These are phyloP conservation scores for Nezara viridula DNA, from an alignment of 2,888 invertebrate genomes.

Conservation along the genomic window DNA sequence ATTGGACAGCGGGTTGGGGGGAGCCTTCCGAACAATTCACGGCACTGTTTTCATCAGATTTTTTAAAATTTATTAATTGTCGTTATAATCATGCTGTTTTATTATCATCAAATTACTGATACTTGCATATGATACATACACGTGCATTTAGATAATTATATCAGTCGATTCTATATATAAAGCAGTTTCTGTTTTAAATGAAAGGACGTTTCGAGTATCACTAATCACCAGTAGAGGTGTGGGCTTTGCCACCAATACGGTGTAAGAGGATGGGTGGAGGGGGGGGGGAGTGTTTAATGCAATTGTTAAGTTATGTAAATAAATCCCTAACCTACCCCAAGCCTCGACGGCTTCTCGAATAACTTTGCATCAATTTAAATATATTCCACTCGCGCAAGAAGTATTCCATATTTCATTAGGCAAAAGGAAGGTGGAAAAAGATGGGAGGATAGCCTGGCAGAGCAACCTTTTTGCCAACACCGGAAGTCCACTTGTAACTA, in stretches of 20 bases:
- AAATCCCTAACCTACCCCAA: slow-evolving; percentile 56
- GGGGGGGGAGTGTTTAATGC: slow-evolving; percentile 52
- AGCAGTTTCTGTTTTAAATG: slow-evolving; percentile 19
- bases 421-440: slow-evolving; percentile 51
- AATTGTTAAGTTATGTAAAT: slow-evolving; percentile 57
- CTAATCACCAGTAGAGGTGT: slow-evolving; percentile 51
- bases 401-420: slow-evolving; percentile 58
- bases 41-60: too few species aligned
- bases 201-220: slow-evolving; percentile 7
- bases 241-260: slow-evolving; percentile 6
- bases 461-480: not conserved
- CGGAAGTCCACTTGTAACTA: slow-evolving; percentile 49
- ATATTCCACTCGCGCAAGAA: slow-evolving; percentile 39
- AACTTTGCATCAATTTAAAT: slow-evolving; percentile 56
- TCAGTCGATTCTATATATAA: slow-evolving; percentile 5
- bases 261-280: not conserved
- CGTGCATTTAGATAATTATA: not conserved
- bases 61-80: too few species aligned
- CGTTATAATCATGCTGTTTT: not conserved
- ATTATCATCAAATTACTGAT: not conserved
- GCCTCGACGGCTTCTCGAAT: slow-evolving; percentile 50
- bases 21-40: too few species aligned
- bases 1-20: too few species aligned
- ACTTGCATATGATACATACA: not conserved
- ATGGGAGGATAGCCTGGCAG: slow-evolving; percentile 1